Conservation (phyloP, 2,888 invertebrate genomes). For the Epicampocera succincta region DNA sequence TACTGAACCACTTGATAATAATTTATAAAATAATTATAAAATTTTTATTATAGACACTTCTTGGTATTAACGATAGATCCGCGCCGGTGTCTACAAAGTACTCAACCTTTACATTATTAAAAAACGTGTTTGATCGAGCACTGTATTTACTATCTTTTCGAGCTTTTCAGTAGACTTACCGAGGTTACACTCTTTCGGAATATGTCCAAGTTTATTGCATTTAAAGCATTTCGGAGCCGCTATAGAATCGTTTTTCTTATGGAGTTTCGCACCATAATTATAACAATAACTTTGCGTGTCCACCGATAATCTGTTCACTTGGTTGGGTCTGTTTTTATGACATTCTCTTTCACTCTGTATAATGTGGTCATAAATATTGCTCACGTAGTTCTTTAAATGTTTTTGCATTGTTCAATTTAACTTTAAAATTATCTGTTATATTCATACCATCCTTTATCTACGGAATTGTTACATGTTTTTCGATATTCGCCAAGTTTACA, state of each 20-base stretch:
- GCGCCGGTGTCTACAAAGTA: neutral
- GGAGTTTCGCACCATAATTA: constrained; percentile 15
- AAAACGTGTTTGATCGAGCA: constrained; percentile 1
- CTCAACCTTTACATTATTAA: too few species aligned
- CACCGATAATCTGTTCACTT: neutral
- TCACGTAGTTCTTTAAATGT: constrained; percentile 27
- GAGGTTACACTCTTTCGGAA: neutral
- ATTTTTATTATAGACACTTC: neutral
- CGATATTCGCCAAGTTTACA: constrained; percentile 8
- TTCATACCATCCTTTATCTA: constrained; percentile 22
- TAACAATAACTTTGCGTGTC: neutral
- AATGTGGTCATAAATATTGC: constrained; percentile 32
- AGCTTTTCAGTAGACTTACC: neutral
- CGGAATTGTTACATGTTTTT: constrained; percentile 19
- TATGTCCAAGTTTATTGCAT: constrained; percentile 9
- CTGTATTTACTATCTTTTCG: neutral
- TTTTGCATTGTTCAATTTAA: constrained; percentile 33
- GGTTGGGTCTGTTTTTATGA: too few species aligned
- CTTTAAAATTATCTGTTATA: constrained; percentile 34
- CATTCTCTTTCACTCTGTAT: too few species aligned
- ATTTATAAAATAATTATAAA: neutral
- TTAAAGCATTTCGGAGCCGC: constrained; percentile 22
- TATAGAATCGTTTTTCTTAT: constrained; percentile 18
- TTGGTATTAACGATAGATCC: neutral
- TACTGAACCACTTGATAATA: neutral